These are phyloP conservation scores for Napeogenes sylphis DNA, from an alignment of 2,888 invertebrate genomes.

Conservation along the genomic window DNA sequence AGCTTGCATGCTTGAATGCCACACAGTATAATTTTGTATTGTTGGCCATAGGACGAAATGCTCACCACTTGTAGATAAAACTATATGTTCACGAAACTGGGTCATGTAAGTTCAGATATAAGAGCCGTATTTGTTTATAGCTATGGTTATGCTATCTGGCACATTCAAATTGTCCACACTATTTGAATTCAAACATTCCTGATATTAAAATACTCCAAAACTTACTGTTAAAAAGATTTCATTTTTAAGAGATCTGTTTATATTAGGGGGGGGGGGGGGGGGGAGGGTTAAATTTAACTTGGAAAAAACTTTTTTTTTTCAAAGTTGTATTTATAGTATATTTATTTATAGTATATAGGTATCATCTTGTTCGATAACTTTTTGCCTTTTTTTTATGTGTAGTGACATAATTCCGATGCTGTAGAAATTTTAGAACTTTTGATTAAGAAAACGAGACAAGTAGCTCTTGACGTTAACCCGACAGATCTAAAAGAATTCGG, in stretches of 20 bases:
- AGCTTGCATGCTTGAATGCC: conserved; percentile 37
- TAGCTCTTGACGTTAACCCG: too few relatives aligned
- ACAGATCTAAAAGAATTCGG: too few relatives aligned
- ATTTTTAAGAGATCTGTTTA: background rate
- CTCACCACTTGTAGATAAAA: conserved; percentile 55
- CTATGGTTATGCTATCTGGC: conserved; percentile 10
- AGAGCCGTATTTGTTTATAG: conserved; percentile 13
- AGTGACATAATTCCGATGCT: too few relatives aligned
- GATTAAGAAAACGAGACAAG: too few relatives aligned
- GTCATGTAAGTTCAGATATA: conserved; percentile 35
- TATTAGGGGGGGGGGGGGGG: too few relatives aligned
- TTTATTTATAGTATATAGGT: too few relatives aligned
- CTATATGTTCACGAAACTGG: conserved; percentile 53
- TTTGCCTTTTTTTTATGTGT: too few relatives aligned
- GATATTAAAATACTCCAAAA: background rate
- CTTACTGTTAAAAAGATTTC: background rate
- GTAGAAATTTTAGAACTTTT: too few relatives aligned
- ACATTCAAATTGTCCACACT: background rate
- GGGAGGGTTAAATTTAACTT: too few relatives aligned
- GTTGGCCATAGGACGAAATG: conserved; percentile 61
- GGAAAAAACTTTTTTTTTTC: too few relatives aligned
- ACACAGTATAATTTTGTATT: conserved; percentile 74
- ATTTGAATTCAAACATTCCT: background rate
- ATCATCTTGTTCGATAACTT: too few relatives aligned
- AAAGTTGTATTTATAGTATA: too few relatives aligned